phyloP scores from a whole-genome alignment of 1,140 invertebrate species.

The Thaumetopoea pityocampa region DNA sequence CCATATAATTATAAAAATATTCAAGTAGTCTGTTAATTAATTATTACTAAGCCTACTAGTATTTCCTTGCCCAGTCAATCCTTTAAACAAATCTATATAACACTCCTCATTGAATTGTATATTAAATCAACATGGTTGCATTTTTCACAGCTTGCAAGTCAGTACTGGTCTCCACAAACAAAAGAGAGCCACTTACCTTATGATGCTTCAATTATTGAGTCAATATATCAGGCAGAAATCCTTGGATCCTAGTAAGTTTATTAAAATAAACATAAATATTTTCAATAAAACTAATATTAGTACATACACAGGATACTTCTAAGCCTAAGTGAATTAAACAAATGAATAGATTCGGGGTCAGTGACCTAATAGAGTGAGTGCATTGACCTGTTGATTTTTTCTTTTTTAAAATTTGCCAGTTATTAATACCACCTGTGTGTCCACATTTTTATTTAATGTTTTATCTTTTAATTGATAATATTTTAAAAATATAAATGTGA shows the following conservation, averaged over 20 bases:
- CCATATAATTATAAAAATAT: no score
- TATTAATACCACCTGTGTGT: constrained; percentile 6
- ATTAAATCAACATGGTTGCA: constrained; percentile 57
- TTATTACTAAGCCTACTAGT: constrained; percentile 47
- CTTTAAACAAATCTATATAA: constrained; percentile 53
- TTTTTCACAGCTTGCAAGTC: constrained; percentile 84
- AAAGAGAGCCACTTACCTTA: constrained; percentile 82
- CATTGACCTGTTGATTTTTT: constrained; percentile 56
- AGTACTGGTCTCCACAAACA: constrained; percentile 92
- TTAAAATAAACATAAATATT: constrained; percentile 19
- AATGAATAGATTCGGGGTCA: constrained; percentile 50
- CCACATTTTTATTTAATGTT: constrained; percentile 6
- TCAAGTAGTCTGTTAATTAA: constrained; percentile 17
- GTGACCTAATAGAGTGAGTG: constrained; percentile 52
- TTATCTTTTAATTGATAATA: neutral
- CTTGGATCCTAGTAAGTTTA: constrained; percentile 79
- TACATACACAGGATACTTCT: constrained; percentile 29
- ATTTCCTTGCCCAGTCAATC: constrained; percentile 27
- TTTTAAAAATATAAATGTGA: no score
- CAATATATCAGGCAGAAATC: constrained; percentile 90
- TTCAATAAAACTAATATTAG: constrained; percentile 12
- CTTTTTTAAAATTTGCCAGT: constrained; percentile 36
- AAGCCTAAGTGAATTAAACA: constrained; percentile 59
- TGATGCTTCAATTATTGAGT: constrained; percentile 85
- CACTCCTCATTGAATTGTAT: constrained; percentile 57